These are phyloP conservation scores for Leptopilina drosophilae DNA, from an alignment of 2,888 invertebrate species.

Conservation along the genomic window DNA sequence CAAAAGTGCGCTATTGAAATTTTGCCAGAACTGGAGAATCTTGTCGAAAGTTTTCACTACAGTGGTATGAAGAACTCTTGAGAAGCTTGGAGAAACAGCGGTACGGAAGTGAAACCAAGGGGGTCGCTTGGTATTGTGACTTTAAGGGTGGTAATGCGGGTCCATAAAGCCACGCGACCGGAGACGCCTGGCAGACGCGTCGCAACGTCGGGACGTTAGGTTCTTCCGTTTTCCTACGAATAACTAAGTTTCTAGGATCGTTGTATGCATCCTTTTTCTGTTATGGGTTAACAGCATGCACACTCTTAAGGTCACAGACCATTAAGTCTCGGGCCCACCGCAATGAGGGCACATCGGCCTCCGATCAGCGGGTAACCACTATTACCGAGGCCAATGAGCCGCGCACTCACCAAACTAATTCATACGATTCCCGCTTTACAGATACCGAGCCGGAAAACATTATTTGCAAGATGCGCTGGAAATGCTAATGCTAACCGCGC, in stretches of 20 bases:
- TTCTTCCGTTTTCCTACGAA: slow-evolving; percentile 68
- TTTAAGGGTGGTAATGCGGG: slow-evolving; percentile 64
- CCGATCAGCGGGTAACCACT: slow-evolving; percentile 75
- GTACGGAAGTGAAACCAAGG: slow-evolving; percentile 47
- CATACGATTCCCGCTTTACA: slow-evolving; percentile 67
- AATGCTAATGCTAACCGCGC: background rate
- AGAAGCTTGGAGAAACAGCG: slow-evolving; percentile 33
- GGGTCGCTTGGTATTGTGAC: slow-evolving; percentile 59
- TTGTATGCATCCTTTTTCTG: slow-evolving; percentile 39
- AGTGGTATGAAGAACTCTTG: slow-evolving; percentile 40
- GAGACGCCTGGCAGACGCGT: slow-evolving; percentile 74
- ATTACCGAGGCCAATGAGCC: slow-evolving; percentile 75
- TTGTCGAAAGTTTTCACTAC: slow-evolving; percentile 38
- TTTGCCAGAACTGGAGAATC: slow-evolving; percentile 22
- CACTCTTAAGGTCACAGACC: slow-evolving; percentile 68
- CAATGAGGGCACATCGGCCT: slow-evolving; percentile 70
- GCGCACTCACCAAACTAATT: slow-evolving; percentile 61
- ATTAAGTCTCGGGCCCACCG: slow-evolving; percentile 71
- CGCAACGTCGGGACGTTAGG: slow-evolving; percentile 70
- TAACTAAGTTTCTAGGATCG: slow-evolving; percentile 66
- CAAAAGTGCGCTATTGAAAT: slow-evolving; percentile 26
- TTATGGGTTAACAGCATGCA: slow-evolving; percentile 57
- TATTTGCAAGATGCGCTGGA: slow-evolving; percentile 1
- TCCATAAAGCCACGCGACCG: slow-evolving; percentile 75
- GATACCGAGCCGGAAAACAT: slow-evolving; percentile 56